phyloP scores from a whole-genome alignment of 2,888 invertebrate genomes.

The Erebia epiphron region DNA sequence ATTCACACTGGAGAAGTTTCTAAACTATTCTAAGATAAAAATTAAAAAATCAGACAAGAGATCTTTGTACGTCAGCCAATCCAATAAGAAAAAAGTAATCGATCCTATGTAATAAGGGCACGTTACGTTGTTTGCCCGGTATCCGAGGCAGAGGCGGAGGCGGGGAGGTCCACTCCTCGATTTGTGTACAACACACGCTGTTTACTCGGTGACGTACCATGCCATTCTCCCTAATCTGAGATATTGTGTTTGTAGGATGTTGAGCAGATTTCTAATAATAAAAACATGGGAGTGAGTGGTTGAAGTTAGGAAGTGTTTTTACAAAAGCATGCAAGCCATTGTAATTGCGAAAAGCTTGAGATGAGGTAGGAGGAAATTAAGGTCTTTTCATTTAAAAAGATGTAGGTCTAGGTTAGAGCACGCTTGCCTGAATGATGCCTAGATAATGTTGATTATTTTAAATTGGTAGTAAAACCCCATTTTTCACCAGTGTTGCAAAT shows the following conservation, averaged over 20 bases:
- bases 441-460: too few relatives aligned
- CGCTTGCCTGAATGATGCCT: too few relatives aligned
- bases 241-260: slow-evolving; percentile 56
- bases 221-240: slow-evolving; percentile 53
- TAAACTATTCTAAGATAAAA: too few relatives aligned
- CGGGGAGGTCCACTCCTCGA: slow-evolving; percentile 41
- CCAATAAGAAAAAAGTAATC: slow-evolving; percentile 36
- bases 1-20: too few relatives aligned
- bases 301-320: neutral
- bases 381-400: too few relatives aligned
- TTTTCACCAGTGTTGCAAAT: too few relatives aligned
- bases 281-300: slow-evolving; percentile 16
- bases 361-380: too few relatives aligned
- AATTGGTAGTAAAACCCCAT: too few relatives aligned
- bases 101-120: slow-evolving; percentile 46
- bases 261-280: slow-evolving; percentile 46
- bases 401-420: too few relatives aligned
- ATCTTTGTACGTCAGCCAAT: slow-evolving; percentile 25
- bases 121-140: slow-evolving; percentile 48
- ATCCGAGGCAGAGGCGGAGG: slow-evolving; percentile 42
- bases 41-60: neutral
- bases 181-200: slow-evolving; percentile 51
- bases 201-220: slow-evolving; percentile 46
- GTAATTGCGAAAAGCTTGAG: too few relatives aligned
- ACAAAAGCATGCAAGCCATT: too few relatives aligned